Conservation (phyloP, 2,113 vertebrate species). For the Jaculus jaculus region DNA sequence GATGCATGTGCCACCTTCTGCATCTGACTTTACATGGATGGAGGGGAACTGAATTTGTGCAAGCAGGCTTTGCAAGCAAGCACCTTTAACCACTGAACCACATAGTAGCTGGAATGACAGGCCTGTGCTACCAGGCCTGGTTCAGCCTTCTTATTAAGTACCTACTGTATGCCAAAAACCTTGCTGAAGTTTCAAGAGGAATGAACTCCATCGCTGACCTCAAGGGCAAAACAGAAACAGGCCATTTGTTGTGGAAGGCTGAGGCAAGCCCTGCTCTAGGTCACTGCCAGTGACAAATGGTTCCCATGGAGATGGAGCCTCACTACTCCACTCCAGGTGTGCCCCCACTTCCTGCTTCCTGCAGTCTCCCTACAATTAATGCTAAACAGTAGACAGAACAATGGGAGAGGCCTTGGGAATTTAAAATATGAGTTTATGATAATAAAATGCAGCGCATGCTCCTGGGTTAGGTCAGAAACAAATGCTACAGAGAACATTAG, state of each 20-base stretch:
- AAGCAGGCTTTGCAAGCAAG: no score
- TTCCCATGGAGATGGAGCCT: neutral
- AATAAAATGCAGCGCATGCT: rapidly evolving
- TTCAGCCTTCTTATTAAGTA: neutral
- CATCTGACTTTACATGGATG: no score
- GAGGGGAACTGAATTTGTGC: no score
- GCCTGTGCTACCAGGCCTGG: no score
- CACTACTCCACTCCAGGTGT: rapidly evolving
- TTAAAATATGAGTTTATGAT: neutral
- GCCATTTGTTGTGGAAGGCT: rapidly evolving
- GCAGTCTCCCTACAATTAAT: neutral
- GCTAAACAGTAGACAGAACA: no score
- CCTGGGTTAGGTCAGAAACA: no score
- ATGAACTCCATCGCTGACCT: neutral
- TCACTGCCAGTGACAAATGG: neutral
- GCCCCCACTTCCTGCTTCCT: neutral
- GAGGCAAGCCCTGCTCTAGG: neutral
- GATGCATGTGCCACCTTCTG: no score
- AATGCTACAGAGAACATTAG: rapidly evolving
- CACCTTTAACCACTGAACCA: no score
- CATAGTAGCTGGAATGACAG: no score
- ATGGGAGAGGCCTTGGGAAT: neutral
- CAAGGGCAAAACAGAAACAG: neutral
- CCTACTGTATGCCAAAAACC: neutral
- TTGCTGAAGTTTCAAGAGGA: neutral